Base-by-base conservation (phyloP, 1,140 invertebrate genomes). In the Dysdera silvatica region DNA sequence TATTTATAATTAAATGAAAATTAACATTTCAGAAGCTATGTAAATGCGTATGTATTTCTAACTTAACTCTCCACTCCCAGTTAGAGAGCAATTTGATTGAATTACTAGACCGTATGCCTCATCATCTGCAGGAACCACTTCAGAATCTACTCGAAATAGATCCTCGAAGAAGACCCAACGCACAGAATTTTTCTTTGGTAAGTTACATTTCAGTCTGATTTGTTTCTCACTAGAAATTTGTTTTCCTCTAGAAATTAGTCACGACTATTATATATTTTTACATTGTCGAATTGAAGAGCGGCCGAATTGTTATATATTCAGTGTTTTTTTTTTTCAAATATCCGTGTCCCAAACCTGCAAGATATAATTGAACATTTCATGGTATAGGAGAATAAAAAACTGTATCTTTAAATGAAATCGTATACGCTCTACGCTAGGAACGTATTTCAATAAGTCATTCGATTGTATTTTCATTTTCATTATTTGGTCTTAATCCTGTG, bases 191-290 rank as follows among this genome's bases (percentile, higher is more conserved):
- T 60, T 86, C 88, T n/a, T 81, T 92, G 85, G 91, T 95, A 81
- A 82, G 79, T 55, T 49, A 28, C 29, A 7, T 49, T 49, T 26
- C 24, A 10, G 7, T 45, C 6, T 45, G 2, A 10, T 3, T 14
- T n/a, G 18, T 45, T 45, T 16, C 2, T 16, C 43, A 2, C 18
- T 45, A 2, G 20, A 1, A 45, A 2, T 45, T 45, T 45, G 8
- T 16, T 35, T 33, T 32, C 10, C 61, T 71, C n/a, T 87, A 94
- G 78, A 91, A 90, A 2, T 89, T 89, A 3, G 91, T 95, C 1
- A 91, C 87, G 23, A 78, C 96, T 40, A 76, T 97, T 67, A 92
- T 96, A 77, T 95, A 94, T 77, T 78, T 97, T 56, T 90, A 95
- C 74, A 81, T 93, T 55, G 85, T 97, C 68, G n/a, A n/a, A n/a